These are phyloP conservation scores for Semaprochilodus insignis DNA, from an alignment of 2,797 vertebrate species.

Conservation along the genomic window DNA sequence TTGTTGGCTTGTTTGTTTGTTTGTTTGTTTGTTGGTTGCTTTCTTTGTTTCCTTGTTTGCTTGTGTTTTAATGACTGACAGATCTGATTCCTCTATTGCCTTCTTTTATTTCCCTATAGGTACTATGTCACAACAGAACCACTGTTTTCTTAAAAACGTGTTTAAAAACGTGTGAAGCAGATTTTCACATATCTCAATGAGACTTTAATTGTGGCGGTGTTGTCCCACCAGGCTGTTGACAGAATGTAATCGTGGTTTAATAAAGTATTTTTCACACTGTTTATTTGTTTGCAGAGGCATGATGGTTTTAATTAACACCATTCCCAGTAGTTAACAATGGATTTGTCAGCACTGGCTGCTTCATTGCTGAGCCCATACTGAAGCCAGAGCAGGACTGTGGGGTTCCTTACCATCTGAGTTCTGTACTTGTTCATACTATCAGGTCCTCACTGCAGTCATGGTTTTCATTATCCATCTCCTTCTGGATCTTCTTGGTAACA, in stretches of 20 bases:
- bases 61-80: background rate
- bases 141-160: background rate
- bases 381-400: no score
- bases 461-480: no score
- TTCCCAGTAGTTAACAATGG: no score
- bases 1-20: background rate
- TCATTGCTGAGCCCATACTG: no score
- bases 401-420: no score
- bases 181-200: background rate
- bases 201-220: background rate
- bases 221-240: background rate
- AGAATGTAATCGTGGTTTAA: constrained; percentile 12
- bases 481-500: no score
- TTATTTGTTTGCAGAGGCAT: background rate
- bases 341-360: no score
- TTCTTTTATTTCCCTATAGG: background rate
- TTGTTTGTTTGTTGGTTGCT: background rate
- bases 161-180: background rate
- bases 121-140: background rate
- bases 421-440: no score
- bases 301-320: background rate
- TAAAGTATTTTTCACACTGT: constrained; percentile 2
- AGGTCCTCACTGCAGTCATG: no score
- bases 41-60: background rate
- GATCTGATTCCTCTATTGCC: background rate